Evolutionary conservation across 2,888 invertebrate species (phyloP), one percentile per base, ranked within the genome.

Genomic region (Ceraclea dissimilis): DNA sequence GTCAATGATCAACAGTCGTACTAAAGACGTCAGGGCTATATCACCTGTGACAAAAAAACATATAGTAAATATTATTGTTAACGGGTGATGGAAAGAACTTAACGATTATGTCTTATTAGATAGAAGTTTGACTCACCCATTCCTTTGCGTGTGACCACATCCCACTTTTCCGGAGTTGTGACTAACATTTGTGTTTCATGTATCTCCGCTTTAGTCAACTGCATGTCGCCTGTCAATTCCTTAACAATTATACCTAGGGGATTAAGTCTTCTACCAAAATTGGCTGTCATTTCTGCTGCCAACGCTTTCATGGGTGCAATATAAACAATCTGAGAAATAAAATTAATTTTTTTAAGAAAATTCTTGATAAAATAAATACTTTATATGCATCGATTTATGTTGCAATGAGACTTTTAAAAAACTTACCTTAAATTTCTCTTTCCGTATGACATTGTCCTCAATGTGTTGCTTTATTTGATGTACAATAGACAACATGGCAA

Each of bases 291-390:
- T 79, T 99, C 99, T 0, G 97, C 88, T 0, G 99, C 99, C 43
- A 99, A 73, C 0, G 99, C 99, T 76, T 99, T 99, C 99, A 99
- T 99, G 1, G 99, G 99, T 0, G 98, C 98, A 64, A 99, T 91
- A 72, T 99, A 99, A 51, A 99, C 90, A 65, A 99, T 94, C 87
- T 92, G 68, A 18, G 57, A 60, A 34, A n/a, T n/a, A 26, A 26
- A 10, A 26, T 26, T 26, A 10, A 26, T 26, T 26, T 19, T n/a
- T 43, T 43, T 6, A 26, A 6, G 26, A 26, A 26, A 6, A 6
- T 26, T 26, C 26, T 6, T 26, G 26, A 26, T 10, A 6, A 26
- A 26, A 26, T 10, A n/a, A n/a, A n/a, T n/a, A n/a, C n/a, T n/a
- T n/a, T n/a, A n/a, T n/a, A n/a, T n/a, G n/a, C n/a, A n/a, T n/a